phyloP scores from a whole-genome alignment of 2,113 vertebrate species.

The Pseudorasbora parva region DNA sequence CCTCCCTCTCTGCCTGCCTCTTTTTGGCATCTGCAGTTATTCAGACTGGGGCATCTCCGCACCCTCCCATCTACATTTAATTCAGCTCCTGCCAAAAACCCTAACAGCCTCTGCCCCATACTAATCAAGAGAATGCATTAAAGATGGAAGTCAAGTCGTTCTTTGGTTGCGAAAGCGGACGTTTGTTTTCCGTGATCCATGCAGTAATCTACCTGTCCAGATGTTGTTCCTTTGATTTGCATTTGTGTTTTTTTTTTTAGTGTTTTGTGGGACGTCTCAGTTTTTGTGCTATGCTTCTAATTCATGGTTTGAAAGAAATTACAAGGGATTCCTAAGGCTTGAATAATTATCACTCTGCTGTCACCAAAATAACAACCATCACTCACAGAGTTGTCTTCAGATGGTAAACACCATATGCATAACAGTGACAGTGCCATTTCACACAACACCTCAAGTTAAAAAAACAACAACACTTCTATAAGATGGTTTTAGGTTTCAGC shows the following conservation, averaged over 20 bases:
- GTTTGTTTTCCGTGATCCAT: constrained; percentile 70
- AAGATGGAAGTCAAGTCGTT: constrained; percentile 57
- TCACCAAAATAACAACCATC: constrained; percentile 17
- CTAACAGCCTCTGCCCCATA: constrained; percentile 56
- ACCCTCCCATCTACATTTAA: constrained; percentile 63
- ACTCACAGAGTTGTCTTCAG: neutral
- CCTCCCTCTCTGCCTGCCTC: constrained; percentile 69
- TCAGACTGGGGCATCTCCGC: constrained; percentile 66
- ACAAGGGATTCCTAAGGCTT: constrained; percentile 62
- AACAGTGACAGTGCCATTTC: neutral
- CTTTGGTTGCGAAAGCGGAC: constrained; percentile 57
- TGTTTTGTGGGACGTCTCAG: constrained; percentile 61
- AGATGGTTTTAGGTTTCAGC: neutral
- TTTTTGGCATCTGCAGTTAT: constrained; percentile 71
- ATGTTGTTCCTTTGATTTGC: constrained; percentile 55
- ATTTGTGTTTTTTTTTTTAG: constrained; percentile 69
- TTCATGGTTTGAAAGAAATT: constrained; percentile 60
- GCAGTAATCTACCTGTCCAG: constrained; percentile 70
- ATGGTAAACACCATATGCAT: neutral
- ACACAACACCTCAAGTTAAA: neutral
- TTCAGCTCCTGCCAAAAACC: constrained; percentile 63
- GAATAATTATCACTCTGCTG: constrained; percentile 35
- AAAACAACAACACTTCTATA: neutral
- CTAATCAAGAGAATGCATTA: constrained; percentile 65
- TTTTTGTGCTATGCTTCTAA: constrained; percentile 60